Evolutionary conservation across 2,113 vertebrate species (phyloP), one percentile per base, ranked within the genome.

Genomic region (Microcebus jonahi): DNA sequence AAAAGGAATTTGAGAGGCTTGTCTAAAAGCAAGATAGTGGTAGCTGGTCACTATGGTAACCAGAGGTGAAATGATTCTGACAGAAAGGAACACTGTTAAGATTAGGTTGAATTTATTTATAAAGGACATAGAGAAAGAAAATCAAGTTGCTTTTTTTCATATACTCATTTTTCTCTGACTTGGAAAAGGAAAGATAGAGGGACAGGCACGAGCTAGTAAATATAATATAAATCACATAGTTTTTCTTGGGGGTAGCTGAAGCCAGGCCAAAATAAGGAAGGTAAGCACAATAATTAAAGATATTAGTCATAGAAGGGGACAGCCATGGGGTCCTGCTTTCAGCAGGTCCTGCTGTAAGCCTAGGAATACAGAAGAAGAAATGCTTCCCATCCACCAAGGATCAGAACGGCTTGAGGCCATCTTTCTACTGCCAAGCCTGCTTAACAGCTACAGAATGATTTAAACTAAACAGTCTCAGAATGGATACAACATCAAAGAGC

Each of bases 1-100:
- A 84, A 88, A 91, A 39, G 39, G 21, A 2, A 45, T 29, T 71
- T 85, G 57, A 91, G 53, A 87, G 68, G 93, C 79, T 70, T 88
- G 14, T 71, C 85, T 96, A 88, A 84, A 85, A 88, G 18, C 83
- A 57, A 92, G 77, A 39, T 77, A 94, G 31, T 31, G 48, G 13
- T 61, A 75, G 27, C 42, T 88, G 50, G 68, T 97, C 65, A 57
- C 92, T 84, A 61, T 97, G 65, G 75, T 65, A 96, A 96, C 95
- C 83, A 90, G 70, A 96, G 50, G 36, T 77, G 29, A 80, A 91
- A 53, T 53, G 29, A 75, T 71, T 34, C 83, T 93, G 68, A n/a
- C 83, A 53, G 80, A 18, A 70, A 71, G 70, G 27, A 94, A 82
- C 75, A 83, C 23, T 21, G 34, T 84, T 71, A 34, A 83, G 79